Evolutionary conservation across 35 echinoderm and acorn worm genomes (phyloP), one percentile per base, ranked within the genome.

Genomic region (Heliocidaris erythrogramma): DNA sequence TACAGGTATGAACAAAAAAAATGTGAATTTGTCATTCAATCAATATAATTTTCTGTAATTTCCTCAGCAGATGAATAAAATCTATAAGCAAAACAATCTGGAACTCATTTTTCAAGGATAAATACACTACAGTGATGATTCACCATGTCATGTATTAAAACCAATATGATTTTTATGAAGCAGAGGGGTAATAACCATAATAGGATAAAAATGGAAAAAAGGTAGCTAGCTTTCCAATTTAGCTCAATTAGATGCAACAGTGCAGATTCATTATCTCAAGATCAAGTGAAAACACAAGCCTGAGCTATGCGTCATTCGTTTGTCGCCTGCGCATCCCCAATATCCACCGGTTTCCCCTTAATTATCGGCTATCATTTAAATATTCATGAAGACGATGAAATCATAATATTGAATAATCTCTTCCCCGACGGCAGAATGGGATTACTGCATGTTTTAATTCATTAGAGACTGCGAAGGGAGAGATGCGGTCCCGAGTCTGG

Each of bases 321-420:
- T 17, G 87, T 89, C 87, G 87, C 87, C 87, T 13, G 8, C 14
- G 87, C 87, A 13, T 89, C 31, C 31, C 87, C 47, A 35, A 89
- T 89, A 47, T 89, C 24, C 31, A 89, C 31, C 14, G 5, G 31
- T 89, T 89, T 48, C 29, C 69, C 87, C 87, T 89, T 89, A 89
- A 89, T 32, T 42, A 32, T 89, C 14, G 87, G 14, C 47, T 32
- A 18, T 48, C 18, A 16, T 89, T 89, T 89, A 47, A 89, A 89
- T 89, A 89, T 89, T 89, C 87, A 89, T 89, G 29, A 11, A 89
- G 87, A 48, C 47, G 30, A 89, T 89, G 87, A 89, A 89, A 89
- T 32, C 87, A 89, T 89, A 89, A 89, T 89, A 89, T 48, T 47
- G 87, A 48, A 32, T 89, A 89, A 89, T 89, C 87, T 89, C 87